Conservation (phyloP, 2,113 vertebrate genomes). For the Phoxinus phoxinus region DNA sequence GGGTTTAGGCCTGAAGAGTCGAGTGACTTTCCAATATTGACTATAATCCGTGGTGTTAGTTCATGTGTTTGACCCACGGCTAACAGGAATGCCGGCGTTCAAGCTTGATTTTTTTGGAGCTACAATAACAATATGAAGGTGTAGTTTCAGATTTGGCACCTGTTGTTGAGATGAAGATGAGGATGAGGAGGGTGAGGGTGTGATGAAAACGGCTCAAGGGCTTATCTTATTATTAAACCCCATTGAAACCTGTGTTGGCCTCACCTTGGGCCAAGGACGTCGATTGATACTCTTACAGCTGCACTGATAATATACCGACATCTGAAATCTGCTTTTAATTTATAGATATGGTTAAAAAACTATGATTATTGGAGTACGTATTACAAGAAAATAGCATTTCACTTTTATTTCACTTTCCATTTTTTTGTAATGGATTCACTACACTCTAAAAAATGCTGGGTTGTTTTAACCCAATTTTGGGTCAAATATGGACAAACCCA, state of each 20-base stretch:
- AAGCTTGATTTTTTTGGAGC: background rate
- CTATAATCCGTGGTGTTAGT: background rate
- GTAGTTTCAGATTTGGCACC: constrained; percentile 47
- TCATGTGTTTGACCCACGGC: background rate
- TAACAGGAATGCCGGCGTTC: background rate
- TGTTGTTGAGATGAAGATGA: constrained; percentile 57
- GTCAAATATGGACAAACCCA: too few relatives aligned
- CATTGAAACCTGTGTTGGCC: constrained; percentile 16
- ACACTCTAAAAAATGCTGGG: too few relatives aligned
- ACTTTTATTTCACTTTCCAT: too few relatives aligned
- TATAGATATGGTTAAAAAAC: too few relatives aligned
- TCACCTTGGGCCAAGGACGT: constrained; percentile 62
- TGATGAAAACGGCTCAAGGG: constrained; percentile 70
- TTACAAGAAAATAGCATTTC: too few relatives aligned
- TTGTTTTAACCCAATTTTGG: too few relatives aligned
- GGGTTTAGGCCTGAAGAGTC: background rate
- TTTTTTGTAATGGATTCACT: too few relatives aligned
- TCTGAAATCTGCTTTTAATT: background rate
- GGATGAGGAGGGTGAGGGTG: constrained; percentile 48
- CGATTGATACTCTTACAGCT: background rate
- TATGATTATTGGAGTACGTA: too few relatives aligned
- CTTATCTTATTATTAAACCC: constrained; percentile 78
- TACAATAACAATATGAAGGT: background rate
- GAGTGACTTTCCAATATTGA: background rate
- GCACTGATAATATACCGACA: background rate